Evolutionary conservation across 2,888 invertebrate species (phyloP), one percentile per base, ranked within the genome.

Genomic region (Empis stercorea): DNA sequence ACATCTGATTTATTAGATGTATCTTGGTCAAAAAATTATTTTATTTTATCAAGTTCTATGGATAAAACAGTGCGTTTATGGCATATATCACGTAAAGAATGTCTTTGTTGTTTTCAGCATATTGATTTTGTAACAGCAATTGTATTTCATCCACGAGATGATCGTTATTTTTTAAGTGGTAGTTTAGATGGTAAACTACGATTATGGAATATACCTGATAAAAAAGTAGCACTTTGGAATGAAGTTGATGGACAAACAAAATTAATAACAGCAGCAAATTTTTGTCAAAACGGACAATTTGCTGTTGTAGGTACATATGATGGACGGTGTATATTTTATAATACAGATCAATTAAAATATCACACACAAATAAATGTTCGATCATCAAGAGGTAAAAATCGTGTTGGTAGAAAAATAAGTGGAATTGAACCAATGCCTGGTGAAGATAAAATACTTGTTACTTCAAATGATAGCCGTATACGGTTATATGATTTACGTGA

Each of bases 181-280:
- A 95, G 95, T 16, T 72, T 99, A 42, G 99, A 99, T 68, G 97
- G 99, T 2, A 99, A 97, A 71, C 73, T 99, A 44, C 75, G 99
- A n/a, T 72, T 99, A 9, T 99, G 99, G 99, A 95, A 97, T 70
- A 99, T 99, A 62, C 96, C 97, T 0, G 97, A 99, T 65, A 99
- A 99, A 66, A 95, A 95, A 76, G 96, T 97, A 9, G 93, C 94
- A 0, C 81, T 95, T 9, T 97, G 96, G 95, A 96, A 92, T 68
- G 96, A 96, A 71, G 84, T 94, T 0, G 88, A 89, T 65, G 92
- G 93, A n/a, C 87, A 86, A 60, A 85, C 87, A 2, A 93, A 92
- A 62, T 74, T 96, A 11, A 96, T 96, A 62, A 96, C 96, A 0
- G 93, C 96, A 0, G 95, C 95, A 0, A 95, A 94, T 70, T 96